Conservation (phyloP, 2,888 invertebrate genomes). For the Tromatobia lineatoria region DNA sequence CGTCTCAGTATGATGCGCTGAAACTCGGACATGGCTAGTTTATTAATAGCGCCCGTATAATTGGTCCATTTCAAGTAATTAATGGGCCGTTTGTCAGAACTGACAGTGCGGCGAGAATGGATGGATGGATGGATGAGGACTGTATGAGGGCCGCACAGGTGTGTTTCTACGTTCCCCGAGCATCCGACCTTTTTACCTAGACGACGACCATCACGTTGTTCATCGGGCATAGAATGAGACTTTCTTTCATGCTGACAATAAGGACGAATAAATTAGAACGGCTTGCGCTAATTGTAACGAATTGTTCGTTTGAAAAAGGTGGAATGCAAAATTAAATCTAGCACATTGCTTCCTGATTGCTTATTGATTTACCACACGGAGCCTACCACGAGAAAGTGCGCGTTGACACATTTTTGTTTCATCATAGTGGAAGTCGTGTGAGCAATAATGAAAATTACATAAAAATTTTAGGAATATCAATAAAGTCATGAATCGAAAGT, state of each 20-base stretch:
- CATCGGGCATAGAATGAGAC: conserved; percentile 40
- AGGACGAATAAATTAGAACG: conserved; percentile 20
- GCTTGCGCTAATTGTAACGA: neutral
- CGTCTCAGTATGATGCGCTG: conserved; percentile 15
- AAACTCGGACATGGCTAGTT: conserved; percentile 67
- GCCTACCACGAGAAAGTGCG: too few species aligned
- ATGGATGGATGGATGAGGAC: conserved; percentile 73
- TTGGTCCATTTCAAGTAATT: conserved; percentile 79
- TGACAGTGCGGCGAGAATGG: conserved; percentile 75
- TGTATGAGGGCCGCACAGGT: conserved; percentile 66
- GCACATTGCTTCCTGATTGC: neutral
- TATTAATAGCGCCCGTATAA: conserved; percentile 77
- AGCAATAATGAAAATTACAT: too few species aligned
- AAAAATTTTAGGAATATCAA: too few species aligned
- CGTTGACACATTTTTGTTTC: too few species aligned
- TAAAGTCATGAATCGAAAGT: too few species aligned
- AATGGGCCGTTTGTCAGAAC: conserved; percentile 79
- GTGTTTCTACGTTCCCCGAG: conserved; percentile 51
- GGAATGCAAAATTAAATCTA: neutral
- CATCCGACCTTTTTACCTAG: conserved; percentile 67
- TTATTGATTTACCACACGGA: too few species aligned
- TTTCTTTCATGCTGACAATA: conserved; percentile 16
- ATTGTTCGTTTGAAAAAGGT: neutral
- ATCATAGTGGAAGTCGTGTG: too few species aligned
- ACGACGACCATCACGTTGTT: conserved; percentile 61